Percentiles rank a stretch among this genome's conserved stretches.
phyloP scores from a whole-genome alignment of 1,140 invertebrate genomes.

The Drosophila pseudoananassae region DNA sequence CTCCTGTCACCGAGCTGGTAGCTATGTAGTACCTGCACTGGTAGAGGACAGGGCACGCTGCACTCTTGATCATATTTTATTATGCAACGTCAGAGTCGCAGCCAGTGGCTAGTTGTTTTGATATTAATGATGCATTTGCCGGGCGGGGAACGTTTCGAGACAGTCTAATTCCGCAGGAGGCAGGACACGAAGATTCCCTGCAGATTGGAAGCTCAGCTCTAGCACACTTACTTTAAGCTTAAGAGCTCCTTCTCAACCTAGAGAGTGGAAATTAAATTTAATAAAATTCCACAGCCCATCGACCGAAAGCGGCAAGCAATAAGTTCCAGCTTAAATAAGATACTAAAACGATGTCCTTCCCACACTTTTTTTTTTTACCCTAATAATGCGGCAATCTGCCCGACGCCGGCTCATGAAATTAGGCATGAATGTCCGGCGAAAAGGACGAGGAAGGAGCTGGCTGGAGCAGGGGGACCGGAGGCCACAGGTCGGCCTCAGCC shows the following conservation, averaged over 20 bases:
- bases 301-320: neutral
- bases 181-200: too few species aligned
- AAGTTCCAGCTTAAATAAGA: neutral
- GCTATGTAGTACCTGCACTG: neutral
- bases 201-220: neutral
- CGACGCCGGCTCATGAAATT: constrained; percentile 69
- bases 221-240: too few species aligned
- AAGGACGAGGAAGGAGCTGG: neutral
- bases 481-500: constrained; percentile 47
- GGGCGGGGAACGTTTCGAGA: constrained; percentile 21
- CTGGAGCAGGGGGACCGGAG: neutral
- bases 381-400: constrained; percentile 74
- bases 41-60: constrained; percentile 20
- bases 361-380: constrained; percentile 7
- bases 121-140: constrained; percentile 60
- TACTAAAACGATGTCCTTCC: constrained; percentile 1
- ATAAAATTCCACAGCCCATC: too few species aligned
- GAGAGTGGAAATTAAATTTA: too few species aligned
- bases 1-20: constrained; percentile 24
- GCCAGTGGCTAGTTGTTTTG: constrained; percentile 22
- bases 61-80: constrained; percentile 72
- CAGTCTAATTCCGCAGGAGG: constrained; percentile 23
- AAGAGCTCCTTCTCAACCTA: too few species aligned
- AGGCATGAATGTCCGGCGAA: constrained; percentile 67
- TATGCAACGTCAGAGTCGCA: constrained; percentile 33